phyloP scores from a whole-genome alignment of 2,113 vertebrate genomes.

The Lynx canadensis region DNA sequence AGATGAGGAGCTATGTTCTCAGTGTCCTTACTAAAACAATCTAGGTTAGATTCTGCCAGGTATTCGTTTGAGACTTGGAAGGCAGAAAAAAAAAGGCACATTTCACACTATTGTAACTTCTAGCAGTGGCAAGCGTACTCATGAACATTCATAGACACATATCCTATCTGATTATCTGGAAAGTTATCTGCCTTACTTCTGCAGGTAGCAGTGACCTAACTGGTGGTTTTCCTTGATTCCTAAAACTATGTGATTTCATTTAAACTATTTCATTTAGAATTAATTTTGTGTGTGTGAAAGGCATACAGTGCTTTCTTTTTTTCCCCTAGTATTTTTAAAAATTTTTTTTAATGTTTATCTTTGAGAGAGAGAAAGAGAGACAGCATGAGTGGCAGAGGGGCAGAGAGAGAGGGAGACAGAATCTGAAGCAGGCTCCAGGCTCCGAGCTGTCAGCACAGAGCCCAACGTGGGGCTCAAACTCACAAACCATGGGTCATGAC shows the following conservation, averaged over 20 bases:
- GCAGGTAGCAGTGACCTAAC: neutral
- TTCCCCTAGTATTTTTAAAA: neutral
- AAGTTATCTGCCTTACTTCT: neutral
- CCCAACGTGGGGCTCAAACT: too few species aligned
- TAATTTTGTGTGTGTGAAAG: neutral
- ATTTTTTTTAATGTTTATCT: too few species aligned
- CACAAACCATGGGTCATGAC: too few species aligned
- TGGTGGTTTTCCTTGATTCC: neutral
- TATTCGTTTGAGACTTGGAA: neutral
- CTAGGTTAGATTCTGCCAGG: neutral
- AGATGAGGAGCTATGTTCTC: neutral
- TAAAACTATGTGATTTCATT: neutral
- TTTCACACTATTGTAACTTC: neutral
- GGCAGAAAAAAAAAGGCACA: neutral
- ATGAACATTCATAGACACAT: neutral
- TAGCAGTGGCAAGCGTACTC: fast-evolving
- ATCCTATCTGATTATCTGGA: neutral
- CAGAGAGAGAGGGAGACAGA: too few species aligned
- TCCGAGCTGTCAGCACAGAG: too few species aligned
- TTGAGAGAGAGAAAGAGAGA: too few species aligned
- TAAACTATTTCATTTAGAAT: neutral
- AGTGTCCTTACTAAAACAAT: neutral
- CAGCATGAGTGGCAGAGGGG: too few species aligned
- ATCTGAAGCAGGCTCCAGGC: too few species aligned
- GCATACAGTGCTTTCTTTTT: neutral